These are phyloP conservation scores for Cephalotes varians DNA, from an alignment of 2,888 invertebrate species.

Conservation along the genomic window DNA sequence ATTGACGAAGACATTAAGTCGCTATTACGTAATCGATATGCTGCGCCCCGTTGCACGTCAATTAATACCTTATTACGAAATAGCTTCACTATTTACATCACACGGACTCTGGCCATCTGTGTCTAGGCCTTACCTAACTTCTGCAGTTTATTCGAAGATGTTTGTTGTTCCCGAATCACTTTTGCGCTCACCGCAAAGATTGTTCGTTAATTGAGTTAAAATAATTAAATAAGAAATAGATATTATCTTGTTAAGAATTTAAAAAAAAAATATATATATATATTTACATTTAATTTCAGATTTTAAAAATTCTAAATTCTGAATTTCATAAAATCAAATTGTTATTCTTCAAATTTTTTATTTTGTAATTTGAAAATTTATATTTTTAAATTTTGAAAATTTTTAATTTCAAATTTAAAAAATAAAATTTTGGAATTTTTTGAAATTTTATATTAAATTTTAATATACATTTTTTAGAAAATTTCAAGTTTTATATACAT, in stretches of 20 bases:
- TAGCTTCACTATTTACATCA: conserved; percentile 79
- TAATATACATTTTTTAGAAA: not conserved
- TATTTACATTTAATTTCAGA: not conserved
- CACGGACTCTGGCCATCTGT: conserved; percentile 78
- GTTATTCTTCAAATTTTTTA: too few relatives aligned
- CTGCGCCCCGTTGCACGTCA: conserved; percentile 66
- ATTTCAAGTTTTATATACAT: not conserved
- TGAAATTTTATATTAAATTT: not conserved
- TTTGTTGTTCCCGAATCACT: conserved; percentile 61
- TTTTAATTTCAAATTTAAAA: not conserved
- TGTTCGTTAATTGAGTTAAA: not conserved
- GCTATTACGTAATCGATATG: conserved; percentile 66
- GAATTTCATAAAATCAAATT: not conserved
- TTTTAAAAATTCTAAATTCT: not conserved
- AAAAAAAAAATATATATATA: not conserved
- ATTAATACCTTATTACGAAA: conserved; percentile 79
- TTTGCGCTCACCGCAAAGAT: conserved; percentile 30
- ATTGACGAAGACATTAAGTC: conserved; percentile 59
- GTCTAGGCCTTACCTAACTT: conserved; percentile 77
- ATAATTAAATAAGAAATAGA: not conserved
- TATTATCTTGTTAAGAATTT: not conserved
- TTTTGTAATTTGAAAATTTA: not conserved
- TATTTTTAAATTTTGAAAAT: not conserved
- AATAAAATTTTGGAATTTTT: not conserved
- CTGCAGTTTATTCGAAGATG: conserved; percentile 63